Percentiles rank a stretch among this genome's conserved stretches.
Evolutionary conservation across 2,888 invertebrate species (phyloP).

Genomic region (Cotesia congregata): DNA sequence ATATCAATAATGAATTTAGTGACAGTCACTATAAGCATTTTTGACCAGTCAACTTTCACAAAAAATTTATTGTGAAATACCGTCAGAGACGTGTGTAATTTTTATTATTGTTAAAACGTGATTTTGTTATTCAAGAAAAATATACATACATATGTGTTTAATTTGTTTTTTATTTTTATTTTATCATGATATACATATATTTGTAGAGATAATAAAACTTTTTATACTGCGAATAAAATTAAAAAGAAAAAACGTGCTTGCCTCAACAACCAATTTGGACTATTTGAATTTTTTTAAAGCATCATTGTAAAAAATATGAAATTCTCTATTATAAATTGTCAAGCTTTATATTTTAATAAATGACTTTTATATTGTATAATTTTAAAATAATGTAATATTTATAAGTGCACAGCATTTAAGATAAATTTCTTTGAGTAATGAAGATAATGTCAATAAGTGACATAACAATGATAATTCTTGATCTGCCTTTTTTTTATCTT

Average conservation of each 20-base stretch:
- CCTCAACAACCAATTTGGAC: neutral
- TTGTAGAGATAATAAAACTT: neutral
- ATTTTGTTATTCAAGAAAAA: conserved; percentile 10
- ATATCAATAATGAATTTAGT: neutral
- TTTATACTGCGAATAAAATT: neutral
- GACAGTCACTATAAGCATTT: neutral
- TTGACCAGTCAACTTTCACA: conserved; percentile 22
- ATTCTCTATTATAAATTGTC: neutral
- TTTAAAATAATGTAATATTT: neutral
- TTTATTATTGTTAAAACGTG: conserved; percentile 19
- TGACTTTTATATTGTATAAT: neutral
- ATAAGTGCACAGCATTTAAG: neutral
- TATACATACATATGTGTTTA: neutral
- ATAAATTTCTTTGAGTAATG: neutral
- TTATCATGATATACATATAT: neutral
- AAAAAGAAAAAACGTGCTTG: neutral
- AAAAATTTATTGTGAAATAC: conserved; percentile 22
- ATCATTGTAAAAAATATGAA: neutral
- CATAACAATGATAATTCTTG: neutral
- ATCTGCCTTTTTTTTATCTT: conserved; percentile 6
- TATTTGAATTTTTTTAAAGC: neutral
- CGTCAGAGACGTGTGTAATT: neutral
- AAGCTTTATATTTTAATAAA: neutral
- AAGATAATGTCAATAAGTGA: neutral
- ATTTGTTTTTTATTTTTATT: neutral